Percentiles rank a stretch among this genome's conserved stretches.
phyloP scores from a whole-genome alignment of 23 tunicate genomes.

The Ciona savignyi region DNA sequence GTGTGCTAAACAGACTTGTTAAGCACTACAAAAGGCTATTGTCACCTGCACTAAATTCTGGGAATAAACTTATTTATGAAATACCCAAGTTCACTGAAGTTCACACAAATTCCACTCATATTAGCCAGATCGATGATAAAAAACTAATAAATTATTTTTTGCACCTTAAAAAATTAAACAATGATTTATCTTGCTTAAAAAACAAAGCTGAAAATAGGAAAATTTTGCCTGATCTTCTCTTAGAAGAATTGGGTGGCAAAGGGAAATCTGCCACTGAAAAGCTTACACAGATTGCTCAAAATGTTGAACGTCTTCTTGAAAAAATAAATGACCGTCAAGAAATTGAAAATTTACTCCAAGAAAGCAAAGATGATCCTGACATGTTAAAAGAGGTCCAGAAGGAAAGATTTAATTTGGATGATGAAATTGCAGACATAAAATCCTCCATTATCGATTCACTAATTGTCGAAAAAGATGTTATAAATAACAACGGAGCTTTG shows the following conservation, averaged over 20 bases:
- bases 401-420: neutral
- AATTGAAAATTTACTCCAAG: neutral
- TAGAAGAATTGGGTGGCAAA: neutral
- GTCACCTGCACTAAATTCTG: no score
- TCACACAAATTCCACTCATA: no score
- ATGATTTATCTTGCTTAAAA: neutral
- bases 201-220: neutral
- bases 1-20: no score
- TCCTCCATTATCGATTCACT: slow-evolving; percentile 2
- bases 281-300: neutral
- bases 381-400: neutral
- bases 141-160: neutral
- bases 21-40: no score
- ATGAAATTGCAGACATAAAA: slow-evolving; percentile 7
- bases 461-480: slow-evolving; percentile 22
- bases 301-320: neutral
- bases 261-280: neutral
- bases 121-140: neutral
- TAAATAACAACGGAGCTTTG: slow-evolving; percentile 26
- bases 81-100: no score
- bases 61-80: no score
- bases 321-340: neutral
- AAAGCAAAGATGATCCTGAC: neutral
- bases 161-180: neutral
- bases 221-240: neutral